Conservation (phyloP, 2,888 invertebrate species). For the Clunio marinus region DNA sequence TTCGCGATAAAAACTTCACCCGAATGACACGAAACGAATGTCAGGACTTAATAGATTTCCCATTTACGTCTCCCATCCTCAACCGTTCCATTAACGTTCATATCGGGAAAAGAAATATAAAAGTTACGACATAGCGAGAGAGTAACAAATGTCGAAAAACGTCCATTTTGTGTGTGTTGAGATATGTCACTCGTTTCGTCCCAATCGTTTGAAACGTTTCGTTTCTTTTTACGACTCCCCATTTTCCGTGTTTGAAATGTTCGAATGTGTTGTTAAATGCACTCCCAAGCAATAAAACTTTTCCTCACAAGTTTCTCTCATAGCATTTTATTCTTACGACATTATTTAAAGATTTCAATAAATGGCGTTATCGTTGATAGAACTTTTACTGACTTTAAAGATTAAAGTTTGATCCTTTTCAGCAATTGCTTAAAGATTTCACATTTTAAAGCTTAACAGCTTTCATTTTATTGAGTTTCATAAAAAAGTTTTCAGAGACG, state of each 20-base stretch:
- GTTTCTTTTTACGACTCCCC: constrained; percentile 24
- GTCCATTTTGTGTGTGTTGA: constrained; percentile 36
- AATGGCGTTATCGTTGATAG: neutral
- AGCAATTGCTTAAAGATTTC: too few relatives aligned
- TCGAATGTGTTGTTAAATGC: constrained; percentile 36
- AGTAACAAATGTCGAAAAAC: too few relatives aligned
- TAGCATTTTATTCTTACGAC: neutral
- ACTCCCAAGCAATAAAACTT: constrained; percentile 33
- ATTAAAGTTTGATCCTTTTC: too few relatives aligned
- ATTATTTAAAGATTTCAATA: constrained; percentile 14
- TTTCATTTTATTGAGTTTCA: too few relatives aligned
- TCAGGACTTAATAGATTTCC: neutral
- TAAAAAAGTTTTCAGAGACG: too few relatives aligned
- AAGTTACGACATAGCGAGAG: neutral
- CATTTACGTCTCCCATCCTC: too few relatives aligned
- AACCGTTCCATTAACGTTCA: neutral
- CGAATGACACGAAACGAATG: neutral
- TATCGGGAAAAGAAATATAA: neutral
- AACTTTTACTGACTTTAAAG: neutral
- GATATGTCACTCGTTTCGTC: constrained; percentile 28
- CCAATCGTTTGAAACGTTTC: constrained; percentile 20
- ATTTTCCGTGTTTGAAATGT: neutral
- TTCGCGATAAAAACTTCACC: neutral
- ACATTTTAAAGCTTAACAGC: too few relatives aligned
- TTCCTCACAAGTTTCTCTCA: neutral